A percentile compares a stretch with the other conserved stretches of the same genome.
Conservation (phyloP, 1,140 invertebrate genomes). For the Calephelis virginiensis region DNA sequence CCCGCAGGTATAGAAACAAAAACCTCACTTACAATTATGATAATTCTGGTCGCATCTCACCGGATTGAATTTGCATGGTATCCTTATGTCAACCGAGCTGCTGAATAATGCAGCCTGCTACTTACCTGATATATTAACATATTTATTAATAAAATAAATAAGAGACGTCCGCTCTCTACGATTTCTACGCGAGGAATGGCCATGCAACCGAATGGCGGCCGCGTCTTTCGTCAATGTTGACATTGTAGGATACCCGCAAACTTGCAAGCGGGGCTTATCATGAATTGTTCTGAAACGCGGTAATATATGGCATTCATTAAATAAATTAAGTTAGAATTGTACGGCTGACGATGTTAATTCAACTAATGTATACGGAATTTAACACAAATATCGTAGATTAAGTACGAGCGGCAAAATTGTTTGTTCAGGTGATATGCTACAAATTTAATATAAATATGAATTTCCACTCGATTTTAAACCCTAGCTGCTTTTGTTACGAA, state of each 20-base stretch:
- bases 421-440: slow-evolving; percentile 27
- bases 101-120: slow-evolving; percentile 73
- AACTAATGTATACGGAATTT: slow-evolving; percentile 62
- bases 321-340: slow-evolving; percentile 65
- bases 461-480: slow-evolving; percentile 16
- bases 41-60: slow-evolving; percentile 68
- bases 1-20: slow-evolving; percentile 73
- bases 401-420: slow-evolving; percentile 22
- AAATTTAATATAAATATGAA: slow-evolving; percentile 23
- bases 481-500: neutral
- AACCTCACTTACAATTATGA: slow-evolving; percentile 76
- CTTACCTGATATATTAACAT: slow-evolving; percentile 74
- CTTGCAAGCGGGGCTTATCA: slow-evolving; percentile 52
- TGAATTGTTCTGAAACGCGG: slow-evolving; percentile 55
- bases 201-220: neutral
- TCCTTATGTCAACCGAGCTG: slow-evolving; percentile 72
- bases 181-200: slow-evolving; percentile 38
- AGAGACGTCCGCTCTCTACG: slow-evolving; percentile 53
- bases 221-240: slow-evolving; percentile 47
- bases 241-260: slow-evolving; percentile 52
- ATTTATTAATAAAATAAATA: slow-evolving; percentile 78
- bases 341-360: slow-evolving; percentile 57
- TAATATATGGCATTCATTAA: slow-evolving; percentile 73
- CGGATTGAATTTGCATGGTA: slow-evolving; percentile 75
- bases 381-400: slow-evolving; percentile 48